phyloP scores from a whole-genome alignment of 2,113 vertebrate species.

The Hipposideros armiger region DNA sequence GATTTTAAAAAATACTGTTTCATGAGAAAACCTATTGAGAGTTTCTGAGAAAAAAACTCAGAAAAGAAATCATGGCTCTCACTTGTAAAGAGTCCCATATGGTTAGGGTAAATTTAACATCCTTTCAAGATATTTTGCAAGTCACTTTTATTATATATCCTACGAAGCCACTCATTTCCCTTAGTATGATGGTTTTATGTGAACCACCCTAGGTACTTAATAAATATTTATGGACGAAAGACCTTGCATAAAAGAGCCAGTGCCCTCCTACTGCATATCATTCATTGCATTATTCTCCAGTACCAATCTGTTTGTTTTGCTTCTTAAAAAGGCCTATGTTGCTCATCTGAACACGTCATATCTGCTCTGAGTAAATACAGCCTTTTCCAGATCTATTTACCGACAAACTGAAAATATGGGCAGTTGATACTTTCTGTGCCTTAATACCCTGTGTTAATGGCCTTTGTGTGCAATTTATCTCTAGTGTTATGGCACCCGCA shows the following conservation, averaged over 20 bases:
- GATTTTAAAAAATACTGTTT: not conserved
- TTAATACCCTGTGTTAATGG: not conserved
- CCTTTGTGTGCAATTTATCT: not conserved
- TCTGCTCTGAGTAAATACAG: not conserved
- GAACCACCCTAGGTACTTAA: not conserved
- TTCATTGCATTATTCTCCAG: not conserved
- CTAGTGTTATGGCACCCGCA: not conserved
- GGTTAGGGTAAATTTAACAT: too few species aligned
- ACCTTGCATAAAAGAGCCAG: not conserved
- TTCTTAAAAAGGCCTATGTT: not conserved
- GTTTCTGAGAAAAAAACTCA: not conserved
- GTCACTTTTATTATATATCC: fast-evolving
- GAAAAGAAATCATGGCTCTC: not conserved
- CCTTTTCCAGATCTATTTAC: not conserved
- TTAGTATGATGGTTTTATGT: not conserved
- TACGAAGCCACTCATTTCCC: not conserved
- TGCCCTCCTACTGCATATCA: not conserved
- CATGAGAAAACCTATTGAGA: not conserved
- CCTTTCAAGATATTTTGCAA: not conserved
- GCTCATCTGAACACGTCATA: not conserved
- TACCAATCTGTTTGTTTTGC: not conserved
- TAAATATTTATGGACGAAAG: not conserved
- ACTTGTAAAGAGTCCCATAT: fast-evolving
- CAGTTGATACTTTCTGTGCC: not conserved
- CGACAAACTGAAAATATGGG: not conserved